Evolutionary conservation across 1,140 invertebrate species (phyloP).

Genomic region (Heliothis subflexa): DNA sequence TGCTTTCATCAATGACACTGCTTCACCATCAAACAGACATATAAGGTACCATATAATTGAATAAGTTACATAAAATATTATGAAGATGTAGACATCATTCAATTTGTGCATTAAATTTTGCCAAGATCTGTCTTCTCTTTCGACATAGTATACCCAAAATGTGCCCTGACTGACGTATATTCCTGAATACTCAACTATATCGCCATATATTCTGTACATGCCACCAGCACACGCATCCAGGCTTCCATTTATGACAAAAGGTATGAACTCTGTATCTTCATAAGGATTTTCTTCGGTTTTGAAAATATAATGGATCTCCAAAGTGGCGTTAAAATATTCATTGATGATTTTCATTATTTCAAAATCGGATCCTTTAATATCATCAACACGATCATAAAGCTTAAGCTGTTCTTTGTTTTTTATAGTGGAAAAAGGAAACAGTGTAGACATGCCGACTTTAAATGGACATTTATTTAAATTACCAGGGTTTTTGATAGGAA

Average conservation of each 20-base stretch:
- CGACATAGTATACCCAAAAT: conserved; percentile 72
- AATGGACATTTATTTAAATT: conserved; percentile 70
- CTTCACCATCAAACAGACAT: conserved; percentile 58
- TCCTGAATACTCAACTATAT: conserved; percentile 70
- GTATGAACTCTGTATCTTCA: conserved; percentile 56
- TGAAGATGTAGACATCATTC: conserved; percentile 67
- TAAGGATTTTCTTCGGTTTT: conserved; percentile 63
- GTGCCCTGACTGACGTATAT: conserved; percentile 67
- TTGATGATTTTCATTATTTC: conserved; percentile 72
- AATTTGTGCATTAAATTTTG: conserved; percentile 63
- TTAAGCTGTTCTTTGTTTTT: conserved; percentile 55
- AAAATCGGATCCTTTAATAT: conserved; percentile 64
- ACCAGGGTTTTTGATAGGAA: conserved; percentile 58
- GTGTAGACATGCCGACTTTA: conserved; percentile 64
- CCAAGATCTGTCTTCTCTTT: conserved; percentile 68
- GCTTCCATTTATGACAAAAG: conserved; percentile 64
- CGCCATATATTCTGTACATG: conserved; percentile 70
- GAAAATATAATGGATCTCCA: conserved; percentile 61
- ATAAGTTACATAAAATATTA: conserved; percentile 67
- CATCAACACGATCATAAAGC: conserved; percentile 57
- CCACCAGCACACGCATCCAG: conserved; percentile 75
- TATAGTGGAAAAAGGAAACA: conserved; percentile 65
- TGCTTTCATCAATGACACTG: conserved; percentile 57
- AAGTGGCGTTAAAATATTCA: conserved; percentile 66
- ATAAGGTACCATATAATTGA: conserved; percentile 65